Evolutionary conservation across 2,113 vertebrate species (phyloP), one percentile per base, ranked within the genome.

Genomic region (Urocynchramus pylzowi): DNA sequence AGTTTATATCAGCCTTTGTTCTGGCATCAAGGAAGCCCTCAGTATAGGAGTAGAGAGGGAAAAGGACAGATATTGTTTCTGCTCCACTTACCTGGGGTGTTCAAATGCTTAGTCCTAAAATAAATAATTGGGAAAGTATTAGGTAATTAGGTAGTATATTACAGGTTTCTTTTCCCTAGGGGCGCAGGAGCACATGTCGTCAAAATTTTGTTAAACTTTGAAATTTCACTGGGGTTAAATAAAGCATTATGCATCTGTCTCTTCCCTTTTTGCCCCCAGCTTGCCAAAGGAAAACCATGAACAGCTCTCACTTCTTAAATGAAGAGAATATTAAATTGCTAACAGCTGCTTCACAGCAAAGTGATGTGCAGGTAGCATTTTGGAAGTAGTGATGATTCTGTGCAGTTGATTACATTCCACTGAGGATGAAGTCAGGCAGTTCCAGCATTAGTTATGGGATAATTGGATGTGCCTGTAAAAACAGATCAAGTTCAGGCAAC

Each of bases 301-400:
- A 13, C 69, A 82, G 56, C 49, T 97, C 57, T 94, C n/a, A 6
- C 33, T 74, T 69, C 44, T 15, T 35, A 57, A 95, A 59, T 76
- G 54, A 77, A 91, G 64, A 80, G 71, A 86, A 61, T 74, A 70
- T 91, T 63, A 56, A 91, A 91, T 90, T 33, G 24, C 75, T 77
- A 64, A 64, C 89, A 91, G 89, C 87, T 97, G 87, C 84, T 65
- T 75, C 82, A 41, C 71, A 90, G 82, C 73, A 81, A 74, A 83
- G 45, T 35, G 74, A 49, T 93, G 68, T 42, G 63, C 85, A 95
- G 83, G 84, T 94, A 88, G 82, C 4, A 0, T 91, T 95, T 91
- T 85, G 94, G 89, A 87, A 74, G 56, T 63, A 52, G 28, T 31
- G 88, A 19, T n/a, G 78, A 41, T 80, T 59, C 59, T 80, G 59